phyloP scores from a whole-genome alignment of 2,113 vertebrate genomes.

The Ornithorhynchus anatinus region DNA sequence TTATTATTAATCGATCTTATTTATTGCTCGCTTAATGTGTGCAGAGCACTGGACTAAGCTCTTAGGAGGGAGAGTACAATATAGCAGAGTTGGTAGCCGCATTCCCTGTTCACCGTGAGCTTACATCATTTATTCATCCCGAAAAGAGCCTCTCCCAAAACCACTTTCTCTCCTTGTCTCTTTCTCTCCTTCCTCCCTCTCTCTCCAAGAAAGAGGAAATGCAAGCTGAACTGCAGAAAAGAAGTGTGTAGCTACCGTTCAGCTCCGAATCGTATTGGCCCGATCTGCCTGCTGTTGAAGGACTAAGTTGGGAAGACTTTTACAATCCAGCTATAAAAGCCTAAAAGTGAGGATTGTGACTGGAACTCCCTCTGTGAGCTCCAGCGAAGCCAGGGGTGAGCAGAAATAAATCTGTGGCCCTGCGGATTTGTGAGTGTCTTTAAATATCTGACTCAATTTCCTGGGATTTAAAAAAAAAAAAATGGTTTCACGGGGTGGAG shows the following conservation, averaged over 20 bases:
- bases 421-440: conserved; percentile 23
- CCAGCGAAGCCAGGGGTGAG: background rate
- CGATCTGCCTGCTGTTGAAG: no score
- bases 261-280: no score
- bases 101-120: no score
- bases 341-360: conserved; percentile 3
- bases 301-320: conserved; percentile 7
- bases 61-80: no score
- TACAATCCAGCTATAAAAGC: background rate
- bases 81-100: no score
- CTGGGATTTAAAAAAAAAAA: background rate
- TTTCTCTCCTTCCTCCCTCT: background rate
- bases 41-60: no score
- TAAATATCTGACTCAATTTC: conserved; percentile 1
- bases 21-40: no score
- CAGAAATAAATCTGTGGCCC: background rate
- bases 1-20: no score
- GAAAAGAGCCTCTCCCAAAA: conserved; percentile 4
- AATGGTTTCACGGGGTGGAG: no score
- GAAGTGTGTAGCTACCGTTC: no score
- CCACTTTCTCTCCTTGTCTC: background rate
- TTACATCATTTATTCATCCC: background rate
- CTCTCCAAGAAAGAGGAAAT: background rate
- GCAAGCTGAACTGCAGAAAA: no score
- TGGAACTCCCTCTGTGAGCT: background rate